These are phyloP conservation scores for Drosophila serrata DNA, from an alignment of 1,140 invertebrate genomes.

Conservation along the genomic window DNA sequence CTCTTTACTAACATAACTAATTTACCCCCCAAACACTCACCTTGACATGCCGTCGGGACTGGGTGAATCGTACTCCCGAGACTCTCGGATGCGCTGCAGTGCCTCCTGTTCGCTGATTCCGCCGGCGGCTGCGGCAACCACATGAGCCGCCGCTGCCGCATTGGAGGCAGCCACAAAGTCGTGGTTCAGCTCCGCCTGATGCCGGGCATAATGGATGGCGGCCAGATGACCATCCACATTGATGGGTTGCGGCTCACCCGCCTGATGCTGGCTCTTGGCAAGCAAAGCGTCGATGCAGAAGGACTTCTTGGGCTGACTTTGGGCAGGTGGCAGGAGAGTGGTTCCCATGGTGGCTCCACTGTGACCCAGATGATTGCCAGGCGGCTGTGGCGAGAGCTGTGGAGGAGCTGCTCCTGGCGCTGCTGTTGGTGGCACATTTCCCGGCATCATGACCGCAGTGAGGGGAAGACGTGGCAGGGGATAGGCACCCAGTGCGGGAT, in stretches of 20 bases:
- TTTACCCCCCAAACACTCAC: constrained; percentile 33
- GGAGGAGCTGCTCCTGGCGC: constrained; percentile 19
- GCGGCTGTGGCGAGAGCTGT: constrained; percentile 21
- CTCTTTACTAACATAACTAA: too few species aligned
- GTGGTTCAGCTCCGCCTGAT: constrained; percentile 71
- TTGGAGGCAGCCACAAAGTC: constrained; percentile 75
- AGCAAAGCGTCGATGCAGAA: constrained; percentile 90
- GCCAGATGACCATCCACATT: constrained; percentile 72
- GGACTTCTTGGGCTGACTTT: constrained; percentile 86
- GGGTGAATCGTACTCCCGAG: constrained; percentile 79
- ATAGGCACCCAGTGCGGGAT: constrained; percentile 57
- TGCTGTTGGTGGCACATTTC: constrained; percentile 32
- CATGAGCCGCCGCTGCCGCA: constrained; percentile 65
- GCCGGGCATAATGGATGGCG: constrained; percentile 74
- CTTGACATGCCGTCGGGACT: constrained; percentile 85
- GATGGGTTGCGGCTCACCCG: constrained; percentile 38
- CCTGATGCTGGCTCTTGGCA: constrained; percentile 79
- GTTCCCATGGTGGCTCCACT: constrained; percentile 38
- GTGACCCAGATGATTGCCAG: constrained; percentile 35
- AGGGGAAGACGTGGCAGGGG: constrained; percentile 70
- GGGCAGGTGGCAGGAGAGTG: constrained; percentile 50
- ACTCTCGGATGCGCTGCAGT: constrained; percentile 78
- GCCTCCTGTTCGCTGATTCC: constrained; percentile 80
- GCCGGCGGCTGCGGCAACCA: constrained; percentile 63
- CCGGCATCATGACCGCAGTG: constrained; percentile 61